Base-by-base conservation (phyloP, 2,113 vertebrate genomes). In the Xenopus laevis region DNA sequence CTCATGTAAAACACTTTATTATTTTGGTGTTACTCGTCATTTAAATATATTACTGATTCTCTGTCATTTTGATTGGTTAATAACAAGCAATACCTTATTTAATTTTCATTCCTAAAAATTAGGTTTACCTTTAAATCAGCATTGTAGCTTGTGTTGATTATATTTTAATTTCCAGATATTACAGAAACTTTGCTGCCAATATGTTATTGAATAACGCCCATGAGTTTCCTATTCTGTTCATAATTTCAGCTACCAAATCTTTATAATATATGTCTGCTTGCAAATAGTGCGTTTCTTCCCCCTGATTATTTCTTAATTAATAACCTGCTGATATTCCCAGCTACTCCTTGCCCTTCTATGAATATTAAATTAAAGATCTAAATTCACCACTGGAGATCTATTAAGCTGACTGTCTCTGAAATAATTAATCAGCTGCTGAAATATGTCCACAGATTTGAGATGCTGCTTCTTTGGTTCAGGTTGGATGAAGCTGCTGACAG, bases 321-420 rank as follows among this genome's bases (percentile, higher is more conserved):
- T 74, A 71, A 68, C 1, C 8, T 79, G 12, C 33, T 71, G 2
- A 5, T 63, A 21, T 33, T 65, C 60, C 76, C 74, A 18, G 76
- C 71, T 74, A 15, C 9, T 79, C 23, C 4, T 1, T 68, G 58
- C 3, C 12, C 44, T 78, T 71, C 74, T 68, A 65, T 73, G 47
- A 83, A 73, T 65, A 79, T 72, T 76, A 80, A 72, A 74, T 77
- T 69, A 79, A 77, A 21, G 13, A 52, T 27, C 18, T 81, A 71
- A 83, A 65, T 1, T 68, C n/a, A 40, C 2, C 13, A 20, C 53
- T 21, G 79, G 72, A 81, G 58, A 78, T 18, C 53, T 50, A 50
- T 65, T 65, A 71, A 68, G 44, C 0, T 0, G 27, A 71, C 68
- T 71, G 73, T 64, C 68, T 75, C 57, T 46, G 15, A 75, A 78